Percentiles rank a stretch among this genome's conserved stretches.
phyloP scores from a whole-genome alignment of 2,797 vertebrate genomes.

The Lepus townsendii region DNA sequence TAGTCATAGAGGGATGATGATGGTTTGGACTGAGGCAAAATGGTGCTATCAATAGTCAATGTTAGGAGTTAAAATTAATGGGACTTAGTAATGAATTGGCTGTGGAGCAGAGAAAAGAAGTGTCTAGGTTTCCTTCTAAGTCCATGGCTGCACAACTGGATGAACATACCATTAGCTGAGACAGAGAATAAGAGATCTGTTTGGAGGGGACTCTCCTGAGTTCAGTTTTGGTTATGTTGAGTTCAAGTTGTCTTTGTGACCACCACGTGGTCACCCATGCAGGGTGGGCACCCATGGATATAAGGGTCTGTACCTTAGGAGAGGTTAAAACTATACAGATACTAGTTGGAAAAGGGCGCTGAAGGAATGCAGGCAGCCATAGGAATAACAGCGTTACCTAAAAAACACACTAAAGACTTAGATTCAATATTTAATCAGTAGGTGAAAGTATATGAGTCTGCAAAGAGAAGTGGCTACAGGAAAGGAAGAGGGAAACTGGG shows the following conservation, averaged over 20 bases:
- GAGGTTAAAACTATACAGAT: neutral
- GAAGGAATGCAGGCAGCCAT: neutral
- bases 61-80: neutral
- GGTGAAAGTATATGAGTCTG: neutral
- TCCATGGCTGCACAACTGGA: neutral
- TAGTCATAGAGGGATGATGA: neutral
- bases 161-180: neutral
- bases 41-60: neutral
- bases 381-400: neutral
- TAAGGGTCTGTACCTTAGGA: neutral
- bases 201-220: neutral
- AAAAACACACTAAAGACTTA: neutral
- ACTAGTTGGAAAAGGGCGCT: neutral
- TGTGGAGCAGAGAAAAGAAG: neutral
- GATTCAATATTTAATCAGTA: neutral
- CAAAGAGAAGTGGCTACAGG: constrained; percentile 2
- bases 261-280: neutral
- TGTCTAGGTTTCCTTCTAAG: neutral
- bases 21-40: neutral
- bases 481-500: neutral
- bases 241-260: neutral
- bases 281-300: neutral
- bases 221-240: constrained; percentile 19
- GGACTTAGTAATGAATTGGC: neutral
- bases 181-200: neutral